Base-by-base conservation (phyloP, 2,797 vertebrate genomes). In the Chaenodraco wilsoni region DNA sequence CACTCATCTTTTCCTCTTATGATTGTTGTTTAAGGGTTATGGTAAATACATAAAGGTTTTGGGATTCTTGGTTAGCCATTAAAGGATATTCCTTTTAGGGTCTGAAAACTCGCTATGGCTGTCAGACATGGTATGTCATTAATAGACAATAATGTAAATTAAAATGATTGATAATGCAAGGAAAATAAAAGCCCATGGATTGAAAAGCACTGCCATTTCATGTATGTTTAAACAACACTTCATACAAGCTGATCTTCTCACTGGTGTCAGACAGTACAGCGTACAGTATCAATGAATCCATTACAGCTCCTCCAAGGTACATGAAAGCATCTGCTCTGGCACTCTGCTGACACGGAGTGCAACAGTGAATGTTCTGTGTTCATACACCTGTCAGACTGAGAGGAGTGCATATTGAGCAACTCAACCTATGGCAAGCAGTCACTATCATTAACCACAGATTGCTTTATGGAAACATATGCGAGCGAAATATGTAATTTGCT, bases 401-500 rank as follows among this genome's bases (percentile, higher is more conserved):
- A 51, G 14, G 23, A 31, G 8, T 2, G 5, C 45, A 58, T 31
- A 65, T 57, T 55, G 57, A 63, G 43, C 33, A 45, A 49, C 31
- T 21, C 15, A 16, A 59, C 48, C 63, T 69, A 17, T 62, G 41
- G 70, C 44, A 21, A n/a, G 27, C 10, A 66, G 23, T 45, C 7
- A 1, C 50, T 15, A 33, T 40, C 45, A 52, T 55, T 27, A 65
- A 41, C 16, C 67, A 9, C 79, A 84, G 61, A 65, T 51, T 73
- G 16, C 41, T 40, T 65, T 16, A 60, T 72, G 56, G 50, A 72
- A 67, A 72, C 72, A 57, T 72, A 78, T 78, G 71, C 41, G 46
- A 56, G 55, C 13, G 17, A 54, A 50, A 23, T 44, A 59, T 62
- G 62, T 19, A 45, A 66, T 62, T 65, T 40, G 43, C 78, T 59